phyloP scores from a whole-genome alignment of 2,797 vertebrate species.

The Aulostomus chinensis region DNA sequence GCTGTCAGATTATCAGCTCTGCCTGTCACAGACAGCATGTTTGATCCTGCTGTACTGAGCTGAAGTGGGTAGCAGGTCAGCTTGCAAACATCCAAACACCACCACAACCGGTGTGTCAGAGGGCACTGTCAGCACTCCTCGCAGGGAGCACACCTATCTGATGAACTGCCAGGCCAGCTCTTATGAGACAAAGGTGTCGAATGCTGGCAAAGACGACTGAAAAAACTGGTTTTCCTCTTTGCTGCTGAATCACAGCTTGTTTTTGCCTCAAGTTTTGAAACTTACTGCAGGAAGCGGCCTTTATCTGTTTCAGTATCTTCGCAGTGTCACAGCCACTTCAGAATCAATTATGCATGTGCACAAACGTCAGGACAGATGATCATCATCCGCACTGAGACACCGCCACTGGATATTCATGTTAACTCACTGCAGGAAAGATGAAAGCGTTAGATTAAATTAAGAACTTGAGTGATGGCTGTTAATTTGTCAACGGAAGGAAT shows the following conservation, averaged over 20 bases:
- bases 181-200: slow-evolving; percentile 41
- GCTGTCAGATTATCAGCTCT: no score
- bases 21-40: no score
- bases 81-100: background rate
- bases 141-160: slow-evolving; percentile 52
- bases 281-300: no score
- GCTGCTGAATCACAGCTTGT: slow-evolving; percentile 12
- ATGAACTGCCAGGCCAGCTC: slow-evolving; percentile 40
- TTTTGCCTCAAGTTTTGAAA: slow-evolving; percentile 51
- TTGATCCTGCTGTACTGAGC: no score
- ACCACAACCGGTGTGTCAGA: background rate
- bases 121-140: background rate
- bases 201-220: slow-evolving; percentile 66
- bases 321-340: no score
- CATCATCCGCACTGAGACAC: slow-evolving; percentile 15
- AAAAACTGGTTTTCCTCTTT: slow-evolving; percentile 67
- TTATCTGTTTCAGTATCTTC: no score
- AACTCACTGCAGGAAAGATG: slow-evolving; percentile 19
- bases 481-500: slow-evolving; percentile 1
- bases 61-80: no score
- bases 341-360: background rate
- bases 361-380: slow-evolving; percentile 25
- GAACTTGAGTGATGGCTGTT: background rate
- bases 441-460: slow-evolving; percentile 16
- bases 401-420: slow-evolving; percentile 31